Conservation (phyloP, 2,888 invertebrate genomes). For the Emesis russula region DNA sequence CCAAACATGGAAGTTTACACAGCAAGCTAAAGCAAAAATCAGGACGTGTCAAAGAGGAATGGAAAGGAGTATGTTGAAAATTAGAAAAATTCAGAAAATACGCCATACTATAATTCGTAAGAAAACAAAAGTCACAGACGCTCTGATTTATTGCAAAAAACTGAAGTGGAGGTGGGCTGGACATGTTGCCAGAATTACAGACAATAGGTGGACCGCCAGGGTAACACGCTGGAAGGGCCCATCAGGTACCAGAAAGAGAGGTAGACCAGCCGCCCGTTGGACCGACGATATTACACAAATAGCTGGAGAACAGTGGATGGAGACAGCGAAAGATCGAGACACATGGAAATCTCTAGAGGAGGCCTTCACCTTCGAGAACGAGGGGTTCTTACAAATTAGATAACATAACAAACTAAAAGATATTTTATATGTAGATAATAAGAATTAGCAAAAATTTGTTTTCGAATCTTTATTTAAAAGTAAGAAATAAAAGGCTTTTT, state of each 20-base stretch:
- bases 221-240: conserved; percentile 22
- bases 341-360: conserved; percentile 31
- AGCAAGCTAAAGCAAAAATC: conserved; percentile 58
- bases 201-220: conserved; percentile 32
- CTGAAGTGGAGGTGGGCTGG: conserved; percentile 73
- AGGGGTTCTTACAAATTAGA: no score
- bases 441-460: no score
- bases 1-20: conserved; percentile 53
- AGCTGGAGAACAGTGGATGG: background rate
- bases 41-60: conserved; percentile 59
- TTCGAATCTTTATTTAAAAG: no score
- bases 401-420: no score
- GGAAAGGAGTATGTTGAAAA: conserved; percentile 68
- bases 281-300: background rate
- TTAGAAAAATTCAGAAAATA: conserved; percentile 69
- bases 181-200: background rate
- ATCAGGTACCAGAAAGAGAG: conserved; percentile 23
- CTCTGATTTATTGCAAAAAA: conserved; percentile 59
- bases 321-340: background rate
- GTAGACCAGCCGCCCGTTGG: conserved; percentile 22
- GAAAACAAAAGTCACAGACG: conserved; percentile 61
- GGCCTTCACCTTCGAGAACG: conserved; percentile 29
- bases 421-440: no score
- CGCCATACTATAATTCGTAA: conserved; percentile 48
- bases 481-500: no score